Conservation (phyloP, 2,888 invertebrate species). For the Drosophila bunnanda region DNA sequence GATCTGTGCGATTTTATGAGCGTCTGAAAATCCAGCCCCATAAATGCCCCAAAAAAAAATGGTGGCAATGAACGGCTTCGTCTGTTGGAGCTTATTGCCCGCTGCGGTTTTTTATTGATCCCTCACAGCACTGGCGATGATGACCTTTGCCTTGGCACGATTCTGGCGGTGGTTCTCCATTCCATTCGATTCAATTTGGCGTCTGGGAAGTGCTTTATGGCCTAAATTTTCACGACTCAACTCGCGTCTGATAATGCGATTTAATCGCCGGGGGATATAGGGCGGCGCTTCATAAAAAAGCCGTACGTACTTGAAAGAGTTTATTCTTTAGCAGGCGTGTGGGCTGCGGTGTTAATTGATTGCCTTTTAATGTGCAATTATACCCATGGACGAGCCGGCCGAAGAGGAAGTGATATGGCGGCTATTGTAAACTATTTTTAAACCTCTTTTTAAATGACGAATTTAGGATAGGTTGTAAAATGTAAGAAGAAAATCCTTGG, state of each 20-base stretch:
- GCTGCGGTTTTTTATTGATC: conserved; percentile 37
- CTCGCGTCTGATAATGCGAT: conserved; percentile 57
- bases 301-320: conserved; percentile 53
- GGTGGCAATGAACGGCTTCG: conserved; percentile 33
- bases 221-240: conserved; percentile 34
- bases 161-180: conserved; percentile 33
- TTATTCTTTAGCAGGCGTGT: conserved; percentile 8
- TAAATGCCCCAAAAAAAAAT: conserved; percentile 24
- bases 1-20: conserved; percentile 39
- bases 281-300: conserved; percentile 42
- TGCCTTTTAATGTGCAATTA: conserved; percentile 59
- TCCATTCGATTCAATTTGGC: conserved; percentile 20
- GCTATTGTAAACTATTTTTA: conserved; percentile 24
- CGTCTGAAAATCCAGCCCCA: conserved; percentile 43
- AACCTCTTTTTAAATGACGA: neutral
- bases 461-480: neutral
- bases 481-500: no score
- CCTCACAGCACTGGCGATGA: conserved; percentile 12
- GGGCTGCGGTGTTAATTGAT: conserved; percentile 51
- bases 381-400: conserved; percentile 3
- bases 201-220: conserved; percentile 46
- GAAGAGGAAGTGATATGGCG: conserved; percentile 18
- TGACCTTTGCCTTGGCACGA: conserved; percentile 52
- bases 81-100: conserved; percentile 17
- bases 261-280: conserved; percentile 30